phyloP scores from a whole-genome alignment of 1,140 invertebrate species.

The Drosophila obscura region DNA sequence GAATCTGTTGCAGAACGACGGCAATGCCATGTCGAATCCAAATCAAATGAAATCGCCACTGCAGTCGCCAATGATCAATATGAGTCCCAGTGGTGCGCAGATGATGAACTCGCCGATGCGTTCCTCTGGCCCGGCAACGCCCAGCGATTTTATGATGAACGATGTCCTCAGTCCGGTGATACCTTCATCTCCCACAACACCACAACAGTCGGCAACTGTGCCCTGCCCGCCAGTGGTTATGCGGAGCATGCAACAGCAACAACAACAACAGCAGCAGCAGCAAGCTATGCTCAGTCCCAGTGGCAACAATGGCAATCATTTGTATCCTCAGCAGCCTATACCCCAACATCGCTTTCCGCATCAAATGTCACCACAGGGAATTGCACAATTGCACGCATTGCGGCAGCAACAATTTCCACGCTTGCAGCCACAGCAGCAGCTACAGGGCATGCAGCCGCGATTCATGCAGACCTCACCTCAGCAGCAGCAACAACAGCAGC shows the following conservation, averaged over 20 bases:
- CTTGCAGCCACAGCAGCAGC: constrained; percentile 69
- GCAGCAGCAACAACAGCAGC: constrained; percentile 64
- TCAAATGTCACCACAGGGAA: constrained; percentile 41
- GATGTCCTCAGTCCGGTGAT: constrained; percentile 64
- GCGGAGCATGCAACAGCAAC: constrained; percentile 75
- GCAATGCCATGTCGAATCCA: constrained; percentile 82
- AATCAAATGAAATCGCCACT: constrained; percentile 74
- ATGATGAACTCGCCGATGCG: constrained; percentile 70
- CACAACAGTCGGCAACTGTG: constrained; percentile 23
- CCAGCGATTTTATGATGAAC: constrained; percentile 60
- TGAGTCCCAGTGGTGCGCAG: constrained; percentile 73
- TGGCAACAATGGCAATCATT: constrained; percentile 55
- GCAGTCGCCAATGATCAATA: constrained; percentile 62
- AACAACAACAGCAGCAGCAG: constrained; percentile 71
- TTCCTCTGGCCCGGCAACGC: constrained; percentile 57
- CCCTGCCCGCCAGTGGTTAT: constrained; percentile 55
- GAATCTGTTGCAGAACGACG: constrained; percentile 95
- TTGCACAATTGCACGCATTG: constrained; percentile 35
- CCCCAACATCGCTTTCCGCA: constrained; percentile 63
- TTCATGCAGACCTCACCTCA: constrained; percentile 62
- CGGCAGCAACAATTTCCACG: constrained; percentile 58
- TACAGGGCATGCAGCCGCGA: constrained; percentile 60
- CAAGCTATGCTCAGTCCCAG: constrained; percentile 66
- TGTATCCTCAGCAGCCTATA: constrained; percentile 64
- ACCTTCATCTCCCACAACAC: constrained; percentile 72